Conservation (phyloP, 2,888 invertebrate species). For the Lasioglossum zephyrum region DNA sequence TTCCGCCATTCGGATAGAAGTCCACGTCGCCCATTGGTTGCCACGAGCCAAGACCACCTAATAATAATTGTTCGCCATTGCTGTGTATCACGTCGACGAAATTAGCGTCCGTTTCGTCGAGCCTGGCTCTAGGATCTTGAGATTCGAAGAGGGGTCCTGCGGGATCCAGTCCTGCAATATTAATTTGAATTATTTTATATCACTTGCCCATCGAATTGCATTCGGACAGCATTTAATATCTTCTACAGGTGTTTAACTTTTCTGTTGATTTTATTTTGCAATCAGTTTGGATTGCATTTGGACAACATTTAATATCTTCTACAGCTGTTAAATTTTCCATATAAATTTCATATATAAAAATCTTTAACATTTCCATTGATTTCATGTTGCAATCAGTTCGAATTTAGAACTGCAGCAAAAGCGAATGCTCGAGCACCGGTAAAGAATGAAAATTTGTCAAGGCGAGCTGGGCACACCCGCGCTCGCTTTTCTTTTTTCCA, state of each 20-base stretch:
- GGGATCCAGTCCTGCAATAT: constrained; percentile 90
- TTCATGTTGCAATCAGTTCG: background rate
- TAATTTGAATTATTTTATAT: constrained; percentile 45
- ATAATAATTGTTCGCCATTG: constrained; percentile 95
- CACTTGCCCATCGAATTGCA: background rate
- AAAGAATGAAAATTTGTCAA: background rate
- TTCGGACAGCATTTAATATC: background rate
- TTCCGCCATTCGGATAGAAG: constrained; percentile 96
- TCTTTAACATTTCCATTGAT: background rate
- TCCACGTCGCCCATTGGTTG: constrained; percentile 97
- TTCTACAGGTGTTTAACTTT: background rate
- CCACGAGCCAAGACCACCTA: constrained; percentile 95
- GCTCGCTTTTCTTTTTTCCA: background rate
- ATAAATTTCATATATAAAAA: too few relatives aligned
- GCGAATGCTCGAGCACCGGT: background rate
- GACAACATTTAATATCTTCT: too few relatives aligned
- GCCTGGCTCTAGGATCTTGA: constrained; percentile 92
- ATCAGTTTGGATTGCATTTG: background rate
- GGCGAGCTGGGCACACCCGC: background rate
- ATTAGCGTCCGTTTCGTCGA: constrained; percentile 93
- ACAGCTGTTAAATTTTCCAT: too few relatives aligned
- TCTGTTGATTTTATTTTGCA: background rate
- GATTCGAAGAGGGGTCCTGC: constrained; percentile 96
- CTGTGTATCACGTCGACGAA: constrained; percentile 98
- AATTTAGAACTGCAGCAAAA: background rate